These are phyloP conservation scores for Grallaria varia DNA, from an alignment of 2,113 vertebrate genomes.

Conservation along the genomic window DNA sequence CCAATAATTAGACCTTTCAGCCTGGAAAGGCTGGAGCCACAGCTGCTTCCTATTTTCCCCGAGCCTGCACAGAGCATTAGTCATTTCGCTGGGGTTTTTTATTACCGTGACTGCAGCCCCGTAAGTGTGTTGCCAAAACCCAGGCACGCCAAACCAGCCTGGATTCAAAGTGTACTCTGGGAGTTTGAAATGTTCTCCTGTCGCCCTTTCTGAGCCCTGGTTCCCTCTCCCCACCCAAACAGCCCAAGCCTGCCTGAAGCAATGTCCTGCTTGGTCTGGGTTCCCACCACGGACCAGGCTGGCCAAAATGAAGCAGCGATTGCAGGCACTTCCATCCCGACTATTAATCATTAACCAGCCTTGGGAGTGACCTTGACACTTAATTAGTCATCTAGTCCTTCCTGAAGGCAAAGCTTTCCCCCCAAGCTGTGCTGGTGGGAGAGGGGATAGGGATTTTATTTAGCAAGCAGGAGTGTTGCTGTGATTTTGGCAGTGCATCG, in stretches of 20 bases:
- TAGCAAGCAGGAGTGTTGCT: not conserved
- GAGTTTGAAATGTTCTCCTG: not conserved
- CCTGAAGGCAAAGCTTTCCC: not conserved
- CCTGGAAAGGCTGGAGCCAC: conserved; percentile 53
- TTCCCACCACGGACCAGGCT: not conserved
- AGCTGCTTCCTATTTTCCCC: conserved; percentile 58
- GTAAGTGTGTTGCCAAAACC: not conserved
- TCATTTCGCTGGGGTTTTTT: conserved; percentile 40
- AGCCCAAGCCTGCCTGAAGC: not conserved
- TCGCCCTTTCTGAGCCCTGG: not conserved
- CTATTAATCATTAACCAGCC: conserved; percentile 21
- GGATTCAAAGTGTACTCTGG: not conserved
- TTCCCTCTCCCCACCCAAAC: not conserved
- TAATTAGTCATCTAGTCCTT: conserved; percentile 6
- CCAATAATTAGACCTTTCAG: conserved; percentile 62
- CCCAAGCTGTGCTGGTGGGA: not conserved
- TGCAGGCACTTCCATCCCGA: not conserved
- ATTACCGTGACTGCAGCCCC: conserved; percentile 9
- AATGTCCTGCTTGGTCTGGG: not conserved
- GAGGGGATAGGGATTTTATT: not conserved
- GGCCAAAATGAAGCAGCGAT: not conserved
- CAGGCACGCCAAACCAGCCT: not conserved
- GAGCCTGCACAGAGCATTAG: conserved; percentile 55
- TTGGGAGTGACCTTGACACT: conserved; percentile 42
- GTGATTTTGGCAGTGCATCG: rapidly evolving